A percentile compares a stretch with the other conserved stretches of the same genome.
phyloP scores from a whole-genome alignment of 2,888 invertebrate species.

The Phania funesta region DNA sequence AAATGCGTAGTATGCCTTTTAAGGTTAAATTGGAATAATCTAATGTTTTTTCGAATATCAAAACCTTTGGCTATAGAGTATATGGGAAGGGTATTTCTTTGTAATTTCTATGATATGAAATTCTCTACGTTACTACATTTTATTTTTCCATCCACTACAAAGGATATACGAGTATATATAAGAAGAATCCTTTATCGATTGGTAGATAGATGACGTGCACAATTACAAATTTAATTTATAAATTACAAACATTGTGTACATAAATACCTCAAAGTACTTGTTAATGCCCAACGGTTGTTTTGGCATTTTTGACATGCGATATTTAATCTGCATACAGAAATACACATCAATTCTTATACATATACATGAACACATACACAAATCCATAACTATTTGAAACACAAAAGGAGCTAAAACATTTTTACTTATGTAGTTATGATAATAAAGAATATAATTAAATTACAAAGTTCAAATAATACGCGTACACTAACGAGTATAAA shows the following conservation, averaged over 20 bases:
- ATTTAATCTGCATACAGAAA: slow-evolving; percentile 70
- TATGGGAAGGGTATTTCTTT: too few relatives aligned
- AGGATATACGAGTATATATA: not conserved
- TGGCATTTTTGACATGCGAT: slow-evolving; percentile 72
- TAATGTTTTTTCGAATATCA: too few relatives aligned
- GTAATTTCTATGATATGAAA: too few relatives aligned
- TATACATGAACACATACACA: not conserved
- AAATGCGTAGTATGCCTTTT: too few relatives aligned
- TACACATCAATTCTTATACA: slow-evolving; percentile 43
- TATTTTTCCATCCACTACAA: too few relatives aligned
- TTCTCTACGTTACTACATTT: not conserved
- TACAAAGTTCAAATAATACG: slow-evolving; percentile 41
- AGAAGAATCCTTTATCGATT: not conserved
- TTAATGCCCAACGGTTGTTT: slow-evolving; percentile 68
- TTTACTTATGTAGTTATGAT: not conserved
- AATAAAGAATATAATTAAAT: slow-evolving; percentile 41
- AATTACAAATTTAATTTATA: slow-evolving; percentile 16
- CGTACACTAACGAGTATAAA: slow-evolving; percentile 33
- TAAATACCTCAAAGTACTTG: slow-evolving; percentile 70
- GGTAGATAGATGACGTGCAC: not conserved
- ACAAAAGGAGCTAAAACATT: not conserved
- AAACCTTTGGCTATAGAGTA: too few relatives aligned
- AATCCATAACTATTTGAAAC: not conserved
- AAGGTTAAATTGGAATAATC: too few relatives aligned
- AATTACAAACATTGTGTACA: slow-evolving; percentile 17